These are phyloP conservation scores for Pterocles gutturalis DNA, from an alignment of 2,113 vertebrate genomes.

Conservation along the genomic window DNA sequence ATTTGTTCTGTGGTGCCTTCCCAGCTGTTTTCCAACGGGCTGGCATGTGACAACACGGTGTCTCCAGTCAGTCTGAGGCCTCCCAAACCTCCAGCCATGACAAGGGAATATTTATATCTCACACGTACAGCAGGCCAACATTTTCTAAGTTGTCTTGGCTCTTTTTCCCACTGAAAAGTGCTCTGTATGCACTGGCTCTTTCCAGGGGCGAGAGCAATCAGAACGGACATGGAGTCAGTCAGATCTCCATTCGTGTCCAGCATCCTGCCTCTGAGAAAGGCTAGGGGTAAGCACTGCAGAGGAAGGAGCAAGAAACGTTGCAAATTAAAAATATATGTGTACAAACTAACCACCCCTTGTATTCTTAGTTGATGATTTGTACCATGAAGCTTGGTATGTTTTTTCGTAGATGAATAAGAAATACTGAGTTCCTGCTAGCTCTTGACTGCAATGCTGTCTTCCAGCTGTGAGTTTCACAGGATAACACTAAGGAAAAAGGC, in stretches of 20 bases:
- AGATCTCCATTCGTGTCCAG: neutral
- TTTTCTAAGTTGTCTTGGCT: constrained; percentile 23
- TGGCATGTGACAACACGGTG: neutral
- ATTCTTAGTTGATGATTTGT: neutral
- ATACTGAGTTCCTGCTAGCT: neutral
- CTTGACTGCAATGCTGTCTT: neutral
- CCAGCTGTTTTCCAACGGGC: neutral
- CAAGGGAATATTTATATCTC: constrained; percentile 51
- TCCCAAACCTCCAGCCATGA: neutral
- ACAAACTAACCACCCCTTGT: neutral
- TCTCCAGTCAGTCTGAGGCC: constrained; percentile 40
- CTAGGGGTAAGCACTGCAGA: neutral
- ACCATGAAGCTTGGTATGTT: neutral
- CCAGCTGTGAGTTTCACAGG: neutral
- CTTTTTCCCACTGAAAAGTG: neutral
- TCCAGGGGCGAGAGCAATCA: neutral
- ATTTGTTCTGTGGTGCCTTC: constrained; percentile 13
- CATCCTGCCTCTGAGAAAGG: neutral
- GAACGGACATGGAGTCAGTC: neutral
- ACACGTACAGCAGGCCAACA: neutral
- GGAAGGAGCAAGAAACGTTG: neutral
- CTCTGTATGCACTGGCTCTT: neutral
- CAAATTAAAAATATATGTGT: neutral
- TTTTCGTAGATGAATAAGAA: neutral
- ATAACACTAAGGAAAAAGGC: neutral